Evolutionary conservation across 2,888 invertebrate species (phyloP).

Genomic region (Caenorhabditis sp.): DNA sequence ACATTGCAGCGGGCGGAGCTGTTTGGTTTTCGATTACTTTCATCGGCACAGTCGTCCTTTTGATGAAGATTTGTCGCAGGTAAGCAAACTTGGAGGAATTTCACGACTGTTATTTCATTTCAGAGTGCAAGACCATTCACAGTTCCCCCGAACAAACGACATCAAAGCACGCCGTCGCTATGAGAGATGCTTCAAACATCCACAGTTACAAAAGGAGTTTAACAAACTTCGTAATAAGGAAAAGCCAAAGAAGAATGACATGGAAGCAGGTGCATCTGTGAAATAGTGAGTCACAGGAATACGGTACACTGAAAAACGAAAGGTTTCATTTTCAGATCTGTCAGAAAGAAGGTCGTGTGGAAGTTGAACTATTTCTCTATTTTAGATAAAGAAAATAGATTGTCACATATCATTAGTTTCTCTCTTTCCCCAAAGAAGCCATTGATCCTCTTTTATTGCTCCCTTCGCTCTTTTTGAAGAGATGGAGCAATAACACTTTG

Average conservation of each 20-base stretch:
- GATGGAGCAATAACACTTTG: constrained; percentile 53
- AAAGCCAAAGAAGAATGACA: constrained; percentile 1
- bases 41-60: constrained; percentile 8
- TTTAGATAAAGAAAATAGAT: constrained; percentile 12
- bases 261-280: constrained; percentile 17
- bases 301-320: too few species aligned
- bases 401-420: constrained; percentile 20
- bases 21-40: neutral
- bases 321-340: neutral
- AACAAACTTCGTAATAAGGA: constrained; percentile 1
- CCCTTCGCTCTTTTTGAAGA: neutral
- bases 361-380: neutral
- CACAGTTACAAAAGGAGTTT: constrained; percentile 22
- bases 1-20: neutral
- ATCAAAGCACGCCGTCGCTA: neutral
- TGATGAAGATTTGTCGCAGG: constrained; percentile 21
- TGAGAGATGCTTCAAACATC: neutral
- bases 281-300: neutral
- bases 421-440: constrained; percentile 17
- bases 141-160: constrained; percentile 8
- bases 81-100: neutral
- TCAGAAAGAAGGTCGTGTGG: neutral
- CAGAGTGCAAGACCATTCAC: constrained; percentile 40
- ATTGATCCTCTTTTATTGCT: constrained; percentile 27
- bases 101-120: neutral